Evolutionary conservation across 2,888 invertebrate species (phyloP).

Genomic region (Ophonus ardosiacus): DNA sequence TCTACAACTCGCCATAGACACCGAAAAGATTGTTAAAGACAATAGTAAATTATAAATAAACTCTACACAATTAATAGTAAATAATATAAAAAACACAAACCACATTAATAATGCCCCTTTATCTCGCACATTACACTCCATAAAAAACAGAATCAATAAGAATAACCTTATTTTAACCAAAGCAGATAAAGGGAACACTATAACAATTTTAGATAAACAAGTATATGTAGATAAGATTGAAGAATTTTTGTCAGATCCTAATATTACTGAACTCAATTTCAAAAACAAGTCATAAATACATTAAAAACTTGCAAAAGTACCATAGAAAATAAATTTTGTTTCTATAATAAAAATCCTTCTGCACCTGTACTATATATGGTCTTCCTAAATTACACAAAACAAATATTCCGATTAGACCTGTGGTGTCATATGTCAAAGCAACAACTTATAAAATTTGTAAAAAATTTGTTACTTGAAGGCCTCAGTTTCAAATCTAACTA

Average conservation of each 20-base stretch:
- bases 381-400: constrained; percentile 6
- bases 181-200: not conserved
- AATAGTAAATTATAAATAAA: not conserved
- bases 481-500: not conserved
- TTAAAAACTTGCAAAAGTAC: not conserved
- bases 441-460: constrained; percentile 18
- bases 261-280: not conserved
- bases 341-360: not conserved
- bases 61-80: not conserved
- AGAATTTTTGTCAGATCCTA: not conserved
- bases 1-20: not conserved
- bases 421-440: constrained; percentile 24
- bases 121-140: not conserved
- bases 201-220: too few relatives aligned
- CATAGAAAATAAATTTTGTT: not conserved
- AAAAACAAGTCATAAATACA: not conserved
- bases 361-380: not conserved
- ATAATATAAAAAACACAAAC: not conserved
- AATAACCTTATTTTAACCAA: not conserved
- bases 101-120: not conserved
- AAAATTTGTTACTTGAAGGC: not conserved
- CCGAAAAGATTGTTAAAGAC: too few relatives aligned
- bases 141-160: not conserved
- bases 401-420: not conserved
- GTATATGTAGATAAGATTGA: too few relatives aligned